A percentile compares a stretch with the other conserved stretches of the same genome.
Evolutionary conservation across 2,888 invertebrate genomes (phyloP).

Genomic region (Listrodromus nycthemerus): DNA sequence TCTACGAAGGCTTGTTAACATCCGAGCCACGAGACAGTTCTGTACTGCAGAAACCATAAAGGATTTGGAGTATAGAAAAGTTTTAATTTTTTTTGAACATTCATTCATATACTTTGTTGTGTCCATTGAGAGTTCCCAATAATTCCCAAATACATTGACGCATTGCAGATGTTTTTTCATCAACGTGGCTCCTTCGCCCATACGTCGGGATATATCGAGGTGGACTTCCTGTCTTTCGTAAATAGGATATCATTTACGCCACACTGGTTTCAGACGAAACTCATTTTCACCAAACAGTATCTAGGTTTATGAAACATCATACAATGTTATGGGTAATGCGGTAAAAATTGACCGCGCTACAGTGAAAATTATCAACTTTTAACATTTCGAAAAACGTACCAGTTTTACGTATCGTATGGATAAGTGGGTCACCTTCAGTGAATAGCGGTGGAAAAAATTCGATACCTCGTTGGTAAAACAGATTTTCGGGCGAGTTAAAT

Average conservation of each 20-base stretch:
- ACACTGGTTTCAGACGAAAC: background rate
- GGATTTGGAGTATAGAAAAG: conserved; percentile 60
- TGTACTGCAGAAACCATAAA: conserved; percentile 60
- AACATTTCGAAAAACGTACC: too few species aligned
- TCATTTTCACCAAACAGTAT: background rate
- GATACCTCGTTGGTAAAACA: too few species aligned
- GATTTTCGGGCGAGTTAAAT: too few species aligned
- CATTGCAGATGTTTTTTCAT: background rate
- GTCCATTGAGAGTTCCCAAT: background rate
- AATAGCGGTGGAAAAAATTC: too few species aligned
- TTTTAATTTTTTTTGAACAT: conserved; percentile 48
- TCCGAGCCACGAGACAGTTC: conserved; percentile 61
- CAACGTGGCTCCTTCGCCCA: background rate
- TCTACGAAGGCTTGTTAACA: conserved; percentile 52
- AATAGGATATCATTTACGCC: background rate
- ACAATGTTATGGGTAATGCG: too few species aligned
- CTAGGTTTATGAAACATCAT: background rate
- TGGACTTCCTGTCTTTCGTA: background rate
- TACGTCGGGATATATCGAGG: background rate
- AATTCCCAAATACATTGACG: background rate
- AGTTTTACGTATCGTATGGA: too few species aligned
- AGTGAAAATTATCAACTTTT: too few species aligned
- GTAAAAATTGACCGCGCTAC: too few species aligned
- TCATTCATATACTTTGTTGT: conserved; percentile 10
- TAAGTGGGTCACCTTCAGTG: too few species aligned